Evolutionary conservation across 1,140 invertebrate genomes (phyloP), one percentile per base, ranked within the genome.

Genomic region (Drosophila tropicalis): DNA sequence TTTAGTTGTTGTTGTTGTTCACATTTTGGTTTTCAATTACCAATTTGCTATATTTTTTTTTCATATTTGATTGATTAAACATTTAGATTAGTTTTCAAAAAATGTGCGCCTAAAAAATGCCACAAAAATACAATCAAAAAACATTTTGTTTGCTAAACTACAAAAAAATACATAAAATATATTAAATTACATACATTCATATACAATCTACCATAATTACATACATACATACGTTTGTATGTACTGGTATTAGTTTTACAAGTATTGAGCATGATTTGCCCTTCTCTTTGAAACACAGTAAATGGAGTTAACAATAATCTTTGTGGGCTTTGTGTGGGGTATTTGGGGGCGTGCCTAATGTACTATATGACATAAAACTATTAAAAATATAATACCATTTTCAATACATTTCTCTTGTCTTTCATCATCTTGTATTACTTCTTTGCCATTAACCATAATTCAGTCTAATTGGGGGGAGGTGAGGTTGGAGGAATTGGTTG

Each of bases 51-150:
- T 67, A 62, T 32, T 29, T 22, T 56, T 66, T 54, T 55, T 51
- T 51, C n/a, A n/a, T n/a, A 63, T 56, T 39, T 55, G 65, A 62
- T 79, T 79, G 58, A 67, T 70, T 70, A 44, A 81, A 86, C 82
- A 85, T 81, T 86, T 64, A 85, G 81, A 81, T 81, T 61, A 32
- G 29, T 61, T 40, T 29, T 70, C 40, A 76, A 85, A 85, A 85
- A 85, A 76, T 71, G 83, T 83, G 84, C 84, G 71, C 65, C 76
- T 77, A 83, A 86, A 78, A 86, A 86, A 83, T 87, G 67, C 67
- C 79, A 87, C 83, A 87, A 87, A 87, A 87, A 87, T 86, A 89
- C 84, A 87, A 77, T 89, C 76, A 87, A 87, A 87, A 87, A 83
- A 87, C 73, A 80, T 89, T 81, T 82, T 65, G 73, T 80, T 89